Conservation (phyloP, 2,113 vertebrate genomes). For the Anhinga rufa region DNA sequence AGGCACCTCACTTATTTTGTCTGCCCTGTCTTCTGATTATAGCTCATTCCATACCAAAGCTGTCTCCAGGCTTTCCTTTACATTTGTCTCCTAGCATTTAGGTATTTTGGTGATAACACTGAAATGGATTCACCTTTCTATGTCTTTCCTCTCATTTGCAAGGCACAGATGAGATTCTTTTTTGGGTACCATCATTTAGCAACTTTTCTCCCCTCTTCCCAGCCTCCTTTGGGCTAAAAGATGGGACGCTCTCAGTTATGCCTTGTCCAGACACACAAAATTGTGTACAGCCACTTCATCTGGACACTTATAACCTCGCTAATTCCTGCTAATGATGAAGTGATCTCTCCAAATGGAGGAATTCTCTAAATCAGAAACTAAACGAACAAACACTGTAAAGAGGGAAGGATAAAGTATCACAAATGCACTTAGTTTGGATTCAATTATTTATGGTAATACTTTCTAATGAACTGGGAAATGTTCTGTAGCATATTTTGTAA, state of each 20-base stretch:
- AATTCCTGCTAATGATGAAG: neutral
- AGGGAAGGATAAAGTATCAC: neutral
- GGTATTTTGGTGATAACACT: neutral
- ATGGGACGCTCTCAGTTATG: neutral
- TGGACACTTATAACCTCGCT: neutral
- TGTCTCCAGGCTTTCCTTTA: neutral
- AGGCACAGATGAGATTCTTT: neutral
- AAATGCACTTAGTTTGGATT: slow-evolving; percentile 38
- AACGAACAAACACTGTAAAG: neutral
- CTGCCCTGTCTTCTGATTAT: neutral
- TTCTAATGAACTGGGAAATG: slow-evolving; percentile 45
- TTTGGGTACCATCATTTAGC: neutral
- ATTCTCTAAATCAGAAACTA: slow-evolving; percentile 1
- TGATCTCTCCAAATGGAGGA: neutral
- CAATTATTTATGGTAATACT: slow-evolving; percentile 58
- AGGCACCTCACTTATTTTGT: neutral
- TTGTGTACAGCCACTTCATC: neutral
- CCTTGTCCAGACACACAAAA: neutral
- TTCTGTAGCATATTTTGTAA: slow-evolving; percentile 22
- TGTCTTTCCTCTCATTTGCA: neutral
- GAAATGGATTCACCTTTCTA: neutral
- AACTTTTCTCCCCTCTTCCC: neutral
- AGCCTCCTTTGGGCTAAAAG: neutral
- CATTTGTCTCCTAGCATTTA: neutral
- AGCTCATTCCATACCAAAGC: neutral